phyloP scores from a whole-genome alignment of 1,140 invertebrate species.

The Penaeus indicus region DNA sequence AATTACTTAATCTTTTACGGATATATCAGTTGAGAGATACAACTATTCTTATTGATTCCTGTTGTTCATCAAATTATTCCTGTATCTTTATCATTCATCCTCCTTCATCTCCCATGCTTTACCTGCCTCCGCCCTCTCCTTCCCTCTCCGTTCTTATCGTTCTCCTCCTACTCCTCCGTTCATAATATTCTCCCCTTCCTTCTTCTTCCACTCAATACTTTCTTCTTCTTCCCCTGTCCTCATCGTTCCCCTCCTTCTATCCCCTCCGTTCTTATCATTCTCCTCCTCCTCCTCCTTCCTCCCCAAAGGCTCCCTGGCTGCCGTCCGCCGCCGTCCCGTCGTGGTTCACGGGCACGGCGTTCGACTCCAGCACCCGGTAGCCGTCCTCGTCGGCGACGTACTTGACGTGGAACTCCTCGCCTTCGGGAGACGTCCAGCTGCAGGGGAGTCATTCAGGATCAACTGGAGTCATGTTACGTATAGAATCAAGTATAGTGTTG shows the following conservation, averaged over 20 bases:
- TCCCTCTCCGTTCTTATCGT: not conserved
- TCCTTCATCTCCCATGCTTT: not conserved
- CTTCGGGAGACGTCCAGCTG: conserved; percentile 3
- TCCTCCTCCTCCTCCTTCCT: not conserved
- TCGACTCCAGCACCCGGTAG: conserved; percentile 8
- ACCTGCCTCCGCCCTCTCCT: not conserved
- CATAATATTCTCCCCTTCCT: too few species aligned
- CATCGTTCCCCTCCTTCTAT: not conserved
- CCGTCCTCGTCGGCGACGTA: conserved; percentile 18
- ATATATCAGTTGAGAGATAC: too few species aligned
- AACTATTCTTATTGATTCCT: too few species aligned
- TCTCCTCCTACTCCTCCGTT: not conserved
- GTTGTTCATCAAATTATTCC: not conserved
- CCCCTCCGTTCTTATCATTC: not conserved
- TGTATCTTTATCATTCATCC: not conserved
- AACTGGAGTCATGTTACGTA: too few species aligned
- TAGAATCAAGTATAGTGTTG: too few species aligned
- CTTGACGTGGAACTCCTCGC: not conserved
- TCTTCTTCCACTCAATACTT: not conserved
- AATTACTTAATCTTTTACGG: too few species aligned
- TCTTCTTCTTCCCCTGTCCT: not conserved
- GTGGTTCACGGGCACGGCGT: not conserved
- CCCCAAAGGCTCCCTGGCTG: not conserved
- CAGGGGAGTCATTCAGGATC: not conserved
- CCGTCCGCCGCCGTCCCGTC: not conserved